A percentile compares a stretch with the other conserved stretches of the same genome.
Conservation (phyloP, 2,888 invertebrate genomes). For the Escarpia spicata region DNA sequence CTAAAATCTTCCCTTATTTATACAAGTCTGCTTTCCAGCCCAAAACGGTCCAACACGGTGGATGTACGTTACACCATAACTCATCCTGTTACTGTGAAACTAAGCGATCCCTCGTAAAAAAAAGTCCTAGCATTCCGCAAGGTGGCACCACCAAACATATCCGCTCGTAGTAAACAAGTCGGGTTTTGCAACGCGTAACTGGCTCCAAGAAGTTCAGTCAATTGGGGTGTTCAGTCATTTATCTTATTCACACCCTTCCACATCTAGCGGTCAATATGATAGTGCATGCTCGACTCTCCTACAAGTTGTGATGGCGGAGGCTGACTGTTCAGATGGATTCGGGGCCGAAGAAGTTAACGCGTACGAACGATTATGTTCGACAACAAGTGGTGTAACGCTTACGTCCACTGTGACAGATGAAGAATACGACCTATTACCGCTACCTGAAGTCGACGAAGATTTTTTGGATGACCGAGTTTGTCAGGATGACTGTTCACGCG, state of each 20-base stretch:
- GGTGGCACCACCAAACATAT: not conserved
- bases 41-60: no score
- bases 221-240: not conserved
- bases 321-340: not conserved
- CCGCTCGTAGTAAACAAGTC: not conserved
- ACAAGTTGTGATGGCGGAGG: conserved; percentile 16
- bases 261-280: not conserved
- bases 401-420: conserved; percentile 25
- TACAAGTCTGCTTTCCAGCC: no score
- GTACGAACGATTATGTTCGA: not conserved
- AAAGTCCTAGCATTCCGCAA: not conserved
- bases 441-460: conserved; percentile 34
- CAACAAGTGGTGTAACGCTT: not conserved
- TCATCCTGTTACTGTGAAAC: not conserved
- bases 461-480: not conserved
- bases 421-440: conserved; percentile 35
- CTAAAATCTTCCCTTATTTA: no score
- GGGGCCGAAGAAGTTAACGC: not conserved
- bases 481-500: not conserved
- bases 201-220: not conserved
- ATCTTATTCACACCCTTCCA: not conserved
- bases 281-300: not conserved
- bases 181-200: not conserved
- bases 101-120: not conserved
- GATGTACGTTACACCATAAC: not conserved